phyloP scores from a whole-genome alignment of 1,140 invertebrate species.

The Glomeris maerens region DNA sequence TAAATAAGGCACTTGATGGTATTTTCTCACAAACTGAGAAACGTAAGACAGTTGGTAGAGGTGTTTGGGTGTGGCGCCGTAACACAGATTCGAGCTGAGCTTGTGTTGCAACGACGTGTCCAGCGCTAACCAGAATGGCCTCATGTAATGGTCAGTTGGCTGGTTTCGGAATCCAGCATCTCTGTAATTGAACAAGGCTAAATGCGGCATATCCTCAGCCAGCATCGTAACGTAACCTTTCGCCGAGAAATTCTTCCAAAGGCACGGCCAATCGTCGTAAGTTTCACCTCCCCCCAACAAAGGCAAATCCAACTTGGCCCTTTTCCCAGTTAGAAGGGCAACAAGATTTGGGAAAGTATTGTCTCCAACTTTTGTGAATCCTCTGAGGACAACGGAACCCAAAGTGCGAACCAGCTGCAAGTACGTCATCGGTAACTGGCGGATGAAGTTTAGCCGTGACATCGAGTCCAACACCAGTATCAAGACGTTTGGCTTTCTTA shows the following conservation, averaged over 20 bases:
- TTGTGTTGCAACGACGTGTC: constrained; percentile 11
- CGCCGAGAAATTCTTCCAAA: constrained; percentile 36
- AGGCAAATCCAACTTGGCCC: background rate
- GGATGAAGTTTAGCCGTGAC: constrained; percentile 32
- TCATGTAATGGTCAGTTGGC: constrained; percentile 35
- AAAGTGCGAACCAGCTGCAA: constrained; percentile 20
- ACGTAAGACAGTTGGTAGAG: constrained; percentile 13
- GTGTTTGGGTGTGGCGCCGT: constrained; percentile 14
- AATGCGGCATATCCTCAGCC: constrained; percentile 34
- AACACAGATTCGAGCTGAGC: constrained; percentile 19
- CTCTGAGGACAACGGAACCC: constrained; percentile 18
- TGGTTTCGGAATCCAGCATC: constrained; percentile 31
- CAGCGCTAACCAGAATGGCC: constrained; percentile 24
- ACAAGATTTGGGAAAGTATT: constrained; percentile 72
- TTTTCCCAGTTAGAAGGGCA: constrained; percentile 48
- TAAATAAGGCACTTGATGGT: constrained; percentile 21
- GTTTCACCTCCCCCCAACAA: constrained; percentile 18
- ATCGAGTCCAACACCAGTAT: constrained; percentile 34
- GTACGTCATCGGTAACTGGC: constrained; percentile 30
- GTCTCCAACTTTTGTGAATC: constrained; percentile 23
- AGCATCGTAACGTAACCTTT: constrained; percentile 35
- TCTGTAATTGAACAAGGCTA: constrained; percentile 35
- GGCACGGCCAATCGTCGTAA: constrained; percentile 34
- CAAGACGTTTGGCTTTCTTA: constrained; percentile 20
- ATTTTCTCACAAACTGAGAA: constrained; percentile 16